These are phyloP conservation scores for Penaeus vannamei DNA, from an alignment of 1,140 invertebrate species.

Conservation along the genomic window DNA sequence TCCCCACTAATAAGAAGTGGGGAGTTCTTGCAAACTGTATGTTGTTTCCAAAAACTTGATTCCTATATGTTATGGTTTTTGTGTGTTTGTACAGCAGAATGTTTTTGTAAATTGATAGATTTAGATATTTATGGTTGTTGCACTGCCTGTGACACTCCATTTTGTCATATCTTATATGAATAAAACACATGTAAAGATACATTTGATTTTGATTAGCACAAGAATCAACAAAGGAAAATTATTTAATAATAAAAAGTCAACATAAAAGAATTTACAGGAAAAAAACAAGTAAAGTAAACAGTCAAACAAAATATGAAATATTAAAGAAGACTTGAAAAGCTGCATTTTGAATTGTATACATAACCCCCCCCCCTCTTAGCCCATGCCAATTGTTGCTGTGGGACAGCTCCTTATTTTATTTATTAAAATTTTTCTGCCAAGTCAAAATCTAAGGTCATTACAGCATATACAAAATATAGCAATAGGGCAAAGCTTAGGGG, in stretches of 20 bases:
- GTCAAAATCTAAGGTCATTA: too few species aligned
- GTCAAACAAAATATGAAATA: too few species aligned
- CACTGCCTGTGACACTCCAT: conserved; percentile 55
- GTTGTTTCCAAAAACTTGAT: not conserved
- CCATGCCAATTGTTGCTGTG: too few species aligned
- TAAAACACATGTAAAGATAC: conserved; percentile 26
- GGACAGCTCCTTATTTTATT: too few species aligned
- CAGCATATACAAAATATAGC: too few species aligned
- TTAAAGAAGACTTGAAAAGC: too few species aligned
- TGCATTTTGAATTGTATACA: too few species aligned
- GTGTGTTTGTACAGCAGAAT: conserved; percentile 59
- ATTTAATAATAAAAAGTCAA: not conserved
- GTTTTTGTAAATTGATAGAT: conserved; percentile 54
- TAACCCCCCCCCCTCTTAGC: too few species aligned
- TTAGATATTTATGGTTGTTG: conserved; percentile 62
- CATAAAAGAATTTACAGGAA: too few species aligned
- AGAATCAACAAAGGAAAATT: not conserved
- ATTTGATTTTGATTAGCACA: not conserved
- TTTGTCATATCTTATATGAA: conserved; percentile 56
- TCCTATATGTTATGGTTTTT: not conserved
- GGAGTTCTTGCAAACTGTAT: conserved; percentile 10
- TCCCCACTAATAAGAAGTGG: not conserved
- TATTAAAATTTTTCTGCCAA: too few species aligned
- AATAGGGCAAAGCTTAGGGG: too few species aligned
- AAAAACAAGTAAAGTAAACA: too few species aligned